Evolutionary conservation across 2,888 invertebrate species (phyloP), one percentile per base, ranked within the genome.

Genomic region (Eurytoma adleriae): DNA sequence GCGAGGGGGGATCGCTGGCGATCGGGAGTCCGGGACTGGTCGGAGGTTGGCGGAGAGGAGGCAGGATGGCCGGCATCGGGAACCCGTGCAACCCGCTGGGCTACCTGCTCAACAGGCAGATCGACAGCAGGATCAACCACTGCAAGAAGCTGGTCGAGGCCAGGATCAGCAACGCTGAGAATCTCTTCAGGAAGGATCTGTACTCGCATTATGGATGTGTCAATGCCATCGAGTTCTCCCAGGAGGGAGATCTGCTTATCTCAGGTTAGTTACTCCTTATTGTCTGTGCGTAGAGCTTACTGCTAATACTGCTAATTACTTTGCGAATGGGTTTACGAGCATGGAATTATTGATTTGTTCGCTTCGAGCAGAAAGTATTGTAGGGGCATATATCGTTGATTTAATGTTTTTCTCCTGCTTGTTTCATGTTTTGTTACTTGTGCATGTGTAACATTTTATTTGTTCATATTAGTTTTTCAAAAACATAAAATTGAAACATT

Each of bases 181-280:
- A 95, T 92, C 93, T 98, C 61, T 97, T 94, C 91, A 94, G 95
- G 86, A 95, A 95, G 87, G 96, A 98, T 92, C 93, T 98, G 78
- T 92, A 95, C 84, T 96, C 96, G 84, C 98, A 98, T 93, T 98
- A 95, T 93, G 98, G 98, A 88, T 98, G 98, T 93, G 97, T 98
- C 79, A 98, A 98, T 93, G 98, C 98, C 83, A 96, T 98, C 86
- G 98, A 98, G 92, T 98, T 98, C 92, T 97, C 97, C 72, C 93
- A 94, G 85, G 95, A 96, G 92, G 97, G 97, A 86, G 95, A 96
- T 91, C 94, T 95, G 86, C 93, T 98, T 83, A 94, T 96, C 86
- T 98, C 98, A 90, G 98, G 98, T 97, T 92, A 92, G 90, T 79
- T 24, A 7, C 7, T 14, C n/a, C 40, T 0, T 0, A n/a, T 40